phyloP scores from a whole-genome alignment of 1,140 invertebrate species.

The Tetramorium simillimum region DNA sequence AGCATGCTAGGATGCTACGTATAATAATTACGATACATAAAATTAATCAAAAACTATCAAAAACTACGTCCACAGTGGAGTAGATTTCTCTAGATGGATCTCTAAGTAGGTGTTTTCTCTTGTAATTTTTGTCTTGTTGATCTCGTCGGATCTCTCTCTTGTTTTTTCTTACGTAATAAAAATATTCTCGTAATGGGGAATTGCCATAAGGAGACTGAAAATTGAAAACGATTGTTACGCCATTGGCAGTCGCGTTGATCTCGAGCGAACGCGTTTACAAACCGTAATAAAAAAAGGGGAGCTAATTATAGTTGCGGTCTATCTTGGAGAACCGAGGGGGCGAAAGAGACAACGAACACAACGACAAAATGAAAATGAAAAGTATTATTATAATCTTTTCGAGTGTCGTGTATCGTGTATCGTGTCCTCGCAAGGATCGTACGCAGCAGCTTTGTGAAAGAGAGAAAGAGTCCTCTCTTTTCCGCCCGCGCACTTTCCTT shows the following conservation, averaged over 20 bases:
- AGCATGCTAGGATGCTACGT: no score
- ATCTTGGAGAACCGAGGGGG: slow-evolving; percentile 25
- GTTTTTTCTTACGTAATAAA: no score
- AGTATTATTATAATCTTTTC: slow-evolving; percentile 14
- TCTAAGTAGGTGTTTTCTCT: background rate
- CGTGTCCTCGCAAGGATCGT: background rate
- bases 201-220: background rate
- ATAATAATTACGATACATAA: background rate
- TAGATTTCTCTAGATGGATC: background rate
- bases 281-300: slow-evolving; percentile 44
- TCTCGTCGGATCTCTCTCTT: no score
- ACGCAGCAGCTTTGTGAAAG: background rate
- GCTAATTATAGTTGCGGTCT: slow-evolving; percentile 41
- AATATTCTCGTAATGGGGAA: background rate
- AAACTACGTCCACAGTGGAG: background rate
- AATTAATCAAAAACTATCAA: background rate
- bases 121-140: background rate
- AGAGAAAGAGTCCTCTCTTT: no score
- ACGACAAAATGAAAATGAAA: slow-evolving; percentile 43
- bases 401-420: slow-evolving; percentile 4
- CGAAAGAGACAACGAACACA: background rate
- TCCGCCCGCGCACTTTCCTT: background rate
- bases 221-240: slow-evolving; percentile 31
- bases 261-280: slow-evolving; percentile 43
- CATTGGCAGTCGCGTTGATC: slow-evolving; percentile 24